Conservation (phyloP, 2,888 invertebrate genomes). For the Theristus sp. region DNA sequence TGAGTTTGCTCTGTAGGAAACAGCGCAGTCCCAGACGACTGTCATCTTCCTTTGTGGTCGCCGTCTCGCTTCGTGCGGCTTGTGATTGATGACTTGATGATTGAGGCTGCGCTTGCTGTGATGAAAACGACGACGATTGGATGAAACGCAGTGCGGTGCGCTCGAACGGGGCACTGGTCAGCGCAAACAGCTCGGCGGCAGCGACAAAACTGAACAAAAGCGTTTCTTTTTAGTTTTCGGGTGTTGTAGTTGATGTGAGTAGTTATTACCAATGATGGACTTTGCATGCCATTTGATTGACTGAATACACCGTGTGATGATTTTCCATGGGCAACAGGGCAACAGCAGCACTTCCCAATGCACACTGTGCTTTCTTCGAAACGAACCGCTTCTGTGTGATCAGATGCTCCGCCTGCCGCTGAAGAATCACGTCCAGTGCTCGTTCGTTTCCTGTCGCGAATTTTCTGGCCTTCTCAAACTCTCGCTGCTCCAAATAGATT, state of each 20-base stretch:
- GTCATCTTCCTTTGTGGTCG: constrained; percentile 33
- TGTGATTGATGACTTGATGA: no score
- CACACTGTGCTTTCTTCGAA: no score
- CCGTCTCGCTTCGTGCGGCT: no score
- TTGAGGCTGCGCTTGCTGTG: background rate
- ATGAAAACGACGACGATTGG: constrained; percentile 35
- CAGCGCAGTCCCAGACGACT: constrained; percentile 64
- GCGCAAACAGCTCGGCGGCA: constrained; percentile 58
- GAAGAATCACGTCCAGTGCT: constrained; percentile 2
- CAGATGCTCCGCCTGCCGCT: constrained; percentile 1
- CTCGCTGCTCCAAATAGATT: constrained; percentile 3
- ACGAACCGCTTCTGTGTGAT: background rate
- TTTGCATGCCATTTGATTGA: no score
- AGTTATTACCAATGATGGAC: no score
- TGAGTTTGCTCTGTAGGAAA: constrained; percentile 58
- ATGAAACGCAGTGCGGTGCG: constrained; percentile 77
- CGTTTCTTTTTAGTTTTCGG: no score
- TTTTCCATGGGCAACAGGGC: no score
- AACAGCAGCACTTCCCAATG: no score
- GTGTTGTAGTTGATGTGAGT: no score
- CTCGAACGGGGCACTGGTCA: constrained; percentile 74
- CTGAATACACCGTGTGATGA: no score
- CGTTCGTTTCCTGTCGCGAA: background rate
- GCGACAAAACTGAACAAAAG: constrained; percentile 1
- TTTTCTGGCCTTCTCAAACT: constrained; percentile 6